Evolutionary conservation across 2,797 vertebrate species (phyloP).

Genomic region (Alca torda): DNA sequence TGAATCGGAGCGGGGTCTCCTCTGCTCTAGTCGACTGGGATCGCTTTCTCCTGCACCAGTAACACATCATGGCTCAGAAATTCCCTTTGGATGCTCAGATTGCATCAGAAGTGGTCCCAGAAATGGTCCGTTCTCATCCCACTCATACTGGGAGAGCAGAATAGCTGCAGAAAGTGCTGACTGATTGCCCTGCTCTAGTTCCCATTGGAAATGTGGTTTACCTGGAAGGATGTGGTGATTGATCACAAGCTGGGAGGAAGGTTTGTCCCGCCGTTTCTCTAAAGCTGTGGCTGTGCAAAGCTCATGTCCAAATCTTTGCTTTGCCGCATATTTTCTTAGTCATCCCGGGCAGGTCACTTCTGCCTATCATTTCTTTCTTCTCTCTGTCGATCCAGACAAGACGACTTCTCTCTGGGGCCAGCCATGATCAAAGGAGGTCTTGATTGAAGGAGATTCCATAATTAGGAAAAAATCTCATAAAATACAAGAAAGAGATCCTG

Average conservation of each 20-base stretch:
- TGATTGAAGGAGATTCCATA: slow-evolving; percentile 68
- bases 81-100: background rate
- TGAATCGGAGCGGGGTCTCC: background rate
- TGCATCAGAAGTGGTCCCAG: background rate
- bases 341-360: background rate
- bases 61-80: background rate
- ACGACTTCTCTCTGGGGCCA: slow-evolving; percentile 31
- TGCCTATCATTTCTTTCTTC: slow-evolving; percentile 33
- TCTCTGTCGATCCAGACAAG: slow-evolving; percentile 43
- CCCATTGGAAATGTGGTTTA: background rate
- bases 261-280: background rate
- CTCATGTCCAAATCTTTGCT: background rate
- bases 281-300: background rate
- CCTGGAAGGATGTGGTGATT: background rate
- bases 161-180: fast-evolving
- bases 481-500: slow-evolving; percentile 50
- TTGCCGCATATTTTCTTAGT: background rate
- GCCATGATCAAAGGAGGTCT: slow-evolving; percentile 52
- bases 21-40: background rate
- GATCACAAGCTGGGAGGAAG: background rate
- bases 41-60: background rate
- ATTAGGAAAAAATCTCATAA: slow-evolving; percentile 50
- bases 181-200: background rate
- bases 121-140: background rate
- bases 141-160: background rate